phyloP scores from a whole-genome alignment of 1,140 invertebrate species.

The Augochlora pura region DNA sequence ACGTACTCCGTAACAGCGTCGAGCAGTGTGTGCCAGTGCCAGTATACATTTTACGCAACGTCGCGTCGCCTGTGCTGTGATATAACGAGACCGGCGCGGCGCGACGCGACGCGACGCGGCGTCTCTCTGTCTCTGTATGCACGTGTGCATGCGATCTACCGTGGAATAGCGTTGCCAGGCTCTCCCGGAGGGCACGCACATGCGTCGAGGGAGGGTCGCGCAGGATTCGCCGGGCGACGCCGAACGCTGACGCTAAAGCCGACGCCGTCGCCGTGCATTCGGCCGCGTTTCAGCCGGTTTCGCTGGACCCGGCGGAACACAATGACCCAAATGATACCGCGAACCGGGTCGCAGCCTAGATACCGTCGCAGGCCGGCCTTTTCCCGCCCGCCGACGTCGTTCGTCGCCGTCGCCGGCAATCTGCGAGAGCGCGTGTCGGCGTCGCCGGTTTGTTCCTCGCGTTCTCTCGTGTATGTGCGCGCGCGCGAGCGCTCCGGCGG shows the following conservation, averaged over 20 bases:
- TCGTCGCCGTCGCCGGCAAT: constrained; percentile 34
- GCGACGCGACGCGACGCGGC: too few species aligned
- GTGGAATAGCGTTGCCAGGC: background rate
- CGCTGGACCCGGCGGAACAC: constrained; percentile 66
- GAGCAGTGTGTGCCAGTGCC: constrained; percentile 55
- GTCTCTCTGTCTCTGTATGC: too few species aligned
- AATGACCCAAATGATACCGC: constrained; percentile 74
- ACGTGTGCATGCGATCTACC: background rate
- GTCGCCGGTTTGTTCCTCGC: too few species aligned
- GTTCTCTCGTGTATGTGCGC: background rate
- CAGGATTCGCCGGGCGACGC: constrained; percentile 1
- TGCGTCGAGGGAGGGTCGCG: background rate
- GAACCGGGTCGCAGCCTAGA: constrained; percentile 74
- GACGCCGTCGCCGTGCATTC: constrained; percentile 25
- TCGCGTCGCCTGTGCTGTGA: constrained; percentile 55
- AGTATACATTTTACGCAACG: constrained; percentile 70
- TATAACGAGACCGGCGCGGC: constrained; percentile 51
- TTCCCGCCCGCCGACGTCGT: constrained; percentile 44
- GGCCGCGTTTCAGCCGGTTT: constrained; percentile 69
- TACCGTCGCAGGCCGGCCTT: constrained; percentile 62
- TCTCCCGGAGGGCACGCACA: constrained; percentile 17
- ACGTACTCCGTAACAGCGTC: constrained; percentile 49
- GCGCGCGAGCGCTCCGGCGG: too few species aligned
- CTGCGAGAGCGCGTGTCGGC: background rate
- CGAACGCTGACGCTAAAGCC: constrained; percentile 2